Base-by-base conservation (phyloP, 2,797 vertebrate genomes). In the Hydrocynus forskahlii region DNA sequence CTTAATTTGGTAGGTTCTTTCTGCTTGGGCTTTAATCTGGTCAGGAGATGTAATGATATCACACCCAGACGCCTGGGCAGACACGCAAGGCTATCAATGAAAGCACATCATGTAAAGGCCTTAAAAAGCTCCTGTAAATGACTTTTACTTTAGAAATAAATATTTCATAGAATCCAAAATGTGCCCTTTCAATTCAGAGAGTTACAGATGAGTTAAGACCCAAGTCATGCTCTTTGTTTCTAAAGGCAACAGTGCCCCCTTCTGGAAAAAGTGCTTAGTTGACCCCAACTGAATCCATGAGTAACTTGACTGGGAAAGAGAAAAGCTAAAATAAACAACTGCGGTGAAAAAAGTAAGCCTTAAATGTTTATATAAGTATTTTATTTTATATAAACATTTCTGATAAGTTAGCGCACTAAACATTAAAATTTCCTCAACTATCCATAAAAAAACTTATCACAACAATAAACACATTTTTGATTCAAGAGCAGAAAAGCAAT, bases 321-420 rank as follows among this genome's bases (percentile, higher is more conserved):
- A 60, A 23, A 13, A 52, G 10, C 13, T 45, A 1, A 52, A 52
- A 52, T 3, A 68, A 48, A 23, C 6, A 70, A 14, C 7, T 19
- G 17, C 19, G 16, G 6, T 23, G 7, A 29, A 7, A 16, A 43
- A 67, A 2, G 3, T n/a, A 43, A n/a, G 8, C 1, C 5, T 19
- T 7, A 67, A 12, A 52, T 10, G 10, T 67, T 64, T 63, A 7
- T 71, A 54, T 55, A 23, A 71, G 48, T 50, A 57, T 59, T 87
- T 66, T 75, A 81, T 82, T 90, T 90, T 75, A 85, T 74, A 81
- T 79, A 85, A 55, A 78, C 5, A 87, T 25, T 48, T 75, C 82
- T 70, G 79, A 91, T 88, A 91, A 87, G 81, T 89, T 89, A 90
- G 1, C 78, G 88, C 79, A 82, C 55, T 57, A 80, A 82, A 75